Base-by-base conservation (phyloP, 2,113 vertebrate genomes). In the Thermophis baileyi region DNA sequence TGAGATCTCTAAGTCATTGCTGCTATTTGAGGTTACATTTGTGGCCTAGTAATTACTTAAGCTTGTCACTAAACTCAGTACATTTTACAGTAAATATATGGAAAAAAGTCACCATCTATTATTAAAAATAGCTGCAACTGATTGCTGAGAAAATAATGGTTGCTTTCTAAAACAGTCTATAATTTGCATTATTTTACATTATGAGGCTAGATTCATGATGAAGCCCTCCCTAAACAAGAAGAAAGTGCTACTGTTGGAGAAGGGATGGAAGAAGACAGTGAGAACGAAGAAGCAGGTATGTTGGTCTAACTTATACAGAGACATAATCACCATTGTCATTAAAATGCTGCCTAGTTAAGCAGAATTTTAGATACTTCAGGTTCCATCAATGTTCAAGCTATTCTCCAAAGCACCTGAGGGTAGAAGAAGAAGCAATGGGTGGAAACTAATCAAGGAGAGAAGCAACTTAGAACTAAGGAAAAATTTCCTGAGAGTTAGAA, bases 131-230 rank as follows among this genome's bases (percentile, higher is more conserved):
- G 18, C 2, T 35, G 88, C n/a, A 46, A 24, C 2, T 22, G 8
- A 30, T 89, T 74, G 25, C 49, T 53, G 30, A 74, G 88, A 88
- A 35, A 50, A 57, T 50, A 69, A 49, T 50, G 2, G 49, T 60
- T n/a, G 44, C 6, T 92, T 88, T 81, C 14, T 51, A 74, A 55
- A 81, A 88, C 2, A 2, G 27, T 63, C n/a, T 85, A 12, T 25
- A 2, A 11, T 91, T 30, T 81, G 25, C 47, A n/a, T 51, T 94
- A 46, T 94, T 12, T 24, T 87, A 0, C 0, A 0, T n/a, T 90
- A 30, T 85, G 49, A 74, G 92, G 60, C 91, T 8, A 96, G 96
- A 60, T 92, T 11, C 94, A 27, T 16, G 91, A 89, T n/a, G 51
- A 9, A 93, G 89, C 87, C 85, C 89, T 92, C 54, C 91, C 69